Evolutionary conservation across 2,113 vertebrate species (phyloP).

Genomic region (Excalfactoria chinensis): DNA sequence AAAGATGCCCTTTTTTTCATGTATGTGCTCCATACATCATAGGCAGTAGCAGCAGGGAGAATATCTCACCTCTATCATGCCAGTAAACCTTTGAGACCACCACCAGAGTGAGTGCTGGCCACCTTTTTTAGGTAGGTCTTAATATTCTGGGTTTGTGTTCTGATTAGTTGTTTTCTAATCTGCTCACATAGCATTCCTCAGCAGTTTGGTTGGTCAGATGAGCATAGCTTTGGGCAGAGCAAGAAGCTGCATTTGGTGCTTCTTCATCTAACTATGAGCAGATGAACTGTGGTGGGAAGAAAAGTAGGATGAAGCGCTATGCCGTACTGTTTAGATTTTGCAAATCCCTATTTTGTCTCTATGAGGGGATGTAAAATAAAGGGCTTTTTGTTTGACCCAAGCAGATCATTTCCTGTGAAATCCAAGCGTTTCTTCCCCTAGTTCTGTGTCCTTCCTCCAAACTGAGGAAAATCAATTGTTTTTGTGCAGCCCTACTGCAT

Average conservation of each 20-base stretch:
- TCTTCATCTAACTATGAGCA: background rate
- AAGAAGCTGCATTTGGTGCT: background rate
- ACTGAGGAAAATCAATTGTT: background rate
- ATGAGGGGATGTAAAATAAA: background rate
- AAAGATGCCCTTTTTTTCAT: background rate
- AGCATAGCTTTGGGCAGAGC: background rate
- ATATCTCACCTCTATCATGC: background rate
- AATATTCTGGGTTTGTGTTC: background rate
- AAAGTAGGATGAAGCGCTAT: background rate
- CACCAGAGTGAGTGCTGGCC: background rate
- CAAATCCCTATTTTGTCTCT: background rate
- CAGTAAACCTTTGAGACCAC: background rate
- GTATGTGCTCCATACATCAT: background rate
- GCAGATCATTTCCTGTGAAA: background rate
- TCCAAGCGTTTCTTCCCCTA: background rate
- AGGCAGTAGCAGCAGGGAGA: background rate
- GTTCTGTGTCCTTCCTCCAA: background rate
- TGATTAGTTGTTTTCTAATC: background rate
- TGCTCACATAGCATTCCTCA: background rate
- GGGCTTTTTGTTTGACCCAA: background rate
- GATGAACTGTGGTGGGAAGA: background rate
- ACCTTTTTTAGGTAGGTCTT: background rate
- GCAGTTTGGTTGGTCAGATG: background rate
- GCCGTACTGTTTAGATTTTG: background rate
- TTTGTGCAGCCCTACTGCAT: background rate